Evolutionary conservation across 2,113 vertebrate species (phyloP).

Genomic region (Gobius niger): DNA sequence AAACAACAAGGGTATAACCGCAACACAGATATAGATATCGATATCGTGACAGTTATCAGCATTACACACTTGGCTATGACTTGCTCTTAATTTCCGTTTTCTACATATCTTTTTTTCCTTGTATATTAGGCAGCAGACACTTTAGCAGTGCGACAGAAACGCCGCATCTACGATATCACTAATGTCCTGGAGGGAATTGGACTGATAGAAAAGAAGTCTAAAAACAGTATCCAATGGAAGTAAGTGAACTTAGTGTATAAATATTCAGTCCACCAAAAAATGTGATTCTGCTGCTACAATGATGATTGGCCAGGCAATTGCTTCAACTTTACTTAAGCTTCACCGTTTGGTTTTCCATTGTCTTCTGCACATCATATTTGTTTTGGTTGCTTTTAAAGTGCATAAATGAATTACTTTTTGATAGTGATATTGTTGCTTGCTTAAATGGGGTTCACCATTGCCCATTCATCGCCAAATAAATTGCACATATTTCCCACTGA

Average conservation of each 20-base stretch:
- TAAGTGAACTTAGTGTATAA: slow-evolving; percentile 71
- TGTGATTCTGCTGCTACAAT: neutral
- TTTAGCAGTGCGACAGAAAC: slow-evolving; percentile 93
- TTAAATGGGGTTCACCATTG: too few relatives aligned
- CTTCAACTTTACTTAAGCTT: neutral
- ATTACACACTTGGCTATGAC: slow-evolving; percentile 35
- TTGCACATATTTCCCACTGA: too few relatives aligned
- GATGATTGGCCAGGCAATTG: neutral
- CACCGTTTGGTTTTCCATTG: neutral
- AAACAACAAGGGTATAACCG: too few relatives aligned
- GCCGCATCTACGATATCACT: slow-evolving; percentile 97
- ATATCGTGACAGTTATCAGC: slow-evolving; percentile 43
- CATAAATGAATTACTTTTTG: too few relatives aligned
- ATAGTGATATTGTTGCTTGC: too few relatives aligned
- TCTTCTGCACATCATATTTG: neutral
- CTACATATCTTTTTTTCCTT: slow-evolving; percentile 14
- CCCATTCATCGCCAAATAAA: too few relatives aligned
- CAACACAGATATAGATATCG: too few relatives aligned
- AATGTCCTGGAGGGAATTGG: slow-evolving; percentile 98
- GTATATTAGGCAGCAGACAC: slow-evolving; percentile 90
- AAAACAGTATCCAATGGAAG: slow-evolving; percentile 99
- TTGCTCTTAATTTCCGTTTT: neutral
- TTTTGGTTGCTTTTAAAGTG: neutral
- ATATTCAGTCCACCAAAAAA: neutral
- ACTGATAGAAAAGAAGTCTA: slow-evolving; percentile 98